Evolutionary conservation across 2,888 invertebrate genomes (phyloP).

Genomic region (Phrixothrix hirtus): DNA sequence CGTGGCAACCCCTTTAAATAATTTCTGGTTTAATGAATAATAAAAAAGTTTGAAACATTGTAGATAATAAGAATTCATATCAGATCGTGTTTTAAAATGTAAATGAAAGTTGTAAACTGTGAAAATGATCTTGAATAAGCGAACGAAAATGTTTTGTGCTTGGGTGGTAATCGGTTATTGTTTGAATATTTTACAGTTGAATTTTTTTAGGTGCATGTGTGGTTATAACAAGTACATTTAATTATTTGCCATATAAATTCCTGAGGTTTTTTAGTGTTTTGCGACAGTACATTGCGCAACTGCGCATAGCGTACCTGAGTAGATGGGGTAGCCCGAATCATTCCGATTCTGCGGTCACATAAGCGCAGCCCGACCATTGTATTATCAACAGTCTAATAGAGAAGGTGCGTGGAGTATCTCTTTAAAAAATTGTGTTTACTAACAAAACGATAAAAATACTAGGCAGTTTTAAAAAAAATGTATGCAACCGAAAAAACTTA

Average conservation of each 20-base stretch:
- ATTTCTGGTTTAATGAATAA: no score
- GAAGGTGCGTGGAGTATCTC: constrained; percentile 31
- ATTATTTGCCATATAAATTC: constrained; percentile 24
- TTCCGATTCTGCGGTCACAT: constrained; percentile 37
- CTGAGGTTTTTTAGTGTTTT: constrained; percentile 32
- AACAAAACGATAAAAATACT: constrained; percentile 17
- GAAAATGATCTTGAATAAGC: no score
- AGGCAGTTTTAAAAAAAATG: no score
- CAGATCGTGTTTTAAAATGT: no score
- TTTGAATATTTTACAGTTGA: constrained; percentile 18
- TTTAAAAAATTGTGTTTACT: constrained; percentile 24
- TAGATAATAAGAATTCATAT: no score
- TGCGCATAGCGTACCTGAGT: constrained; percentile 38
- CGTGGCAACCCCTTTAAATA: no score
- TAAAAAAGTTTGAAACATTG: no score
- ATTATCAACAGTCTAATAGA: constrained; percentile 37
- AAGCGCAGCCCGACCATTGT: constrained; percentile 38
- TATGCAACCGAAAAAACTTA: no score
- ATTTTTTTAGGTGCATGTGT: constrained; percentile 13
- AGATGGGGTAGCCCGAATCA: constrained; percentile 38
- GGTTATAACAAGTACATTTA: constrained; percentile 16
- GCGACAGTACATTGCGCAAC: constrained; percentile 40
- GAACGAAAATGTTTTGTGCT: constrained; percentile 11
- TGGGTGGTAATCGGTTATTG: constrained; percentile 22
- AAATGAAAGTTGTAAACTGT: no score